These are phyloP conservation scores for Cordilura impudica DNA, from an alignment of 2,888 invertebrate genomes.

Conservation along the genomic window DNA sequence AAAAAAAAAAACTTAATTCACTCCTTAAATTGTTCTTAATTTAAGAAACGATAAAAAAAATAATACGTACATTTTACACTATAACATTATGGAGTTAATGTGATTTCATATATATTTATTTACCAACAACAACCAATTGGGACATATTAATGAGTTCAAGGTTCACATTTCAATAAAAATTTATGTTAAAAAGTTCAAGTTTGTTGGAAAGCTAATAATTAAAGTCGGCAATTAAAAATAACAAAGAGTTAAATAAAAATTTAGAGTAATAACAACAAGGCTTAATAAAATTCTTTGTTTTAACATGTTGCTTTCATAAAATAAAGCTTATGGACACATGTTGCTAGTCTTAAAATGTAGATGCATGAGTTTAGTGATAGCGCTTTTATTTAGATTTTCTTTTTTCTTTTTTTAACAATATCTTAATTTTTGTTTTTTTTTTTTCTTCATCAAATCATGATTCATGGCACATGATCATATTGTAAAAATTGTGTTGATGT, in stretches of 20 bases:
- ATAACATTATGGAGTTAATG: constrained; percentile 27
- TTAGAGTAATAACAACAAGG: background rate
- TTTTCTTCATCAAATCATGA: background rate
- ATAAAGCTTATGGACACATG: no score
- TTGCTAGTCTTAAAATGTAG: no score
- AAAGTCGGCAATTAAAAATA: constrained; percentile 17
- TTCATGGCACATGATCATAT: constrained; percentile 16
- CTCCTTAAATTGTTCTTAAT: constrained; percentile 10
- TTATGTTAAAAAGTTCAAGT: background rate
- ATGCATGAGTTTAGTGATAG: no score
- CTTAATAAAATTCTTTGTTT: no score
- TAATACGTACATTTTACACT: no score
- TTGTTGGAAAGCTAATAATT: constrained; percentile 12
- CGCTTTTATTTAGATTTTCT: background rate
- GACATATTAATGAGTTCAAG: constrained; percentile 27
- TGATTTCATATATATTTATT: constrained; percentile 16
- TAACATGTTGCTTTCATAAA: no score
- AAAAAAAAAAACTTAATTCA: background rate
- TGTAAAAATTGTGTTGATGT: constrained; percentile 8
- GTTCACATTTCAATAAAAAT: constrained; percentile 12
- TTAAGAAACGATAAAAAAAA: background rate
- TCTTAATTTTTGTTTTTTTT: background rate
- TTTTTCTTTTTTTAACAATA: background rate
- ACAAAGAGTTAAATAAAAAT: background rate
- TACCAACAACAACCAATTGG: background rate